Conservation (phyloP, 2,888 invertebrate species). For the Tribolium freemani region DNA sequence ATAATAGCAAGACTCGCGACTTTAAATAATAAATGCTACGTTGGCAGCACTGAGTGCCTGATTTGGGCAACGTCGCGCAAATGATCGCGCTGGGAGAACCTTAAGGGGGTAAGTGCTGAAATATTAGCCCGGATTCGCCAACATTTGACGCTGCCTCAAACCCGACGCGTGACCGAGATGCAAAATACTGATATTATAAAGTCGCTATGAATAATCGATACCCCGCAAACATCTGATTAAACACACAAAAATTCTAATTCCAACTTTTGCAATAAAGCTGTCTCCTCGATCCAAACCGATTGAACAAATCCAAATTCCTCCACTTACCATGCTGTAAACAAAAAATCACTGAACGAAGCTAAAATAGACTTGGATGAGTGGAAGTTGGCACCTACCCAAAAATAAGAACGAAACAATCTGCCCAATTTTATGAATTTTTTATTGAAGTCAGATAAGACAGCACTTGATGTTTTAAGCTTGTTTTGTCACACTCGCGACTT, state of each 20-base stretch:
- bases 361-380: not conserved
- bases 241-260: slow-evolving; percentile 4
- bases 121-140: slow-evolving; percentile 43
- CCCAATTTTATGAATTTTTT: not conserved
- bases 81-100: slow-evolving; percentile 41
- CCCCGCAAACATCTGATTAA: slow-evolving; percentile 40
- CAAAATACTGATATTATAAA: slow-evolving; percentile 44
- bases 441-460: not conserved
- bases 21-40: slow-evolving; percentile 29
- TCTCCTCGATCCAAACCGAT: slow-evolving; percentile 34
- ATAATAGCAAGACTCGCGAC: slow-evolving; percentile 2
- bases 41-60: slow-evolving; percentile 24
- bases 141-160: slow-evolving; percentile 46
- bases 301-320: not conserved
- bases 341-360: not conserved
- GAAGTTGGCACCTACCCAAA: not conserved
- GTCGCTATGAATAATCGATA: slow-evolving; percentile 42
- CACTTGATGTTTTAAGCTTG: not conserved
- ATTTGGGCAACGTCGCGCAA: slow-evolving; percentile 20
- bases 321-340: not conserved
- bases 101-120: slow-evolving; percentile 36
- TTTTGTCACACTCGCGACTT: not conserved
- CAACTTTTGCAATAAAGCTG: slow-evolving; percentile 40
- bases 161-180: slow-evolving; percentile 45
- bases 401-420: not conserved